Base-by-base conservation (phyloP, 2,888 invertebrate species). In the Timandra comae region DNA sequence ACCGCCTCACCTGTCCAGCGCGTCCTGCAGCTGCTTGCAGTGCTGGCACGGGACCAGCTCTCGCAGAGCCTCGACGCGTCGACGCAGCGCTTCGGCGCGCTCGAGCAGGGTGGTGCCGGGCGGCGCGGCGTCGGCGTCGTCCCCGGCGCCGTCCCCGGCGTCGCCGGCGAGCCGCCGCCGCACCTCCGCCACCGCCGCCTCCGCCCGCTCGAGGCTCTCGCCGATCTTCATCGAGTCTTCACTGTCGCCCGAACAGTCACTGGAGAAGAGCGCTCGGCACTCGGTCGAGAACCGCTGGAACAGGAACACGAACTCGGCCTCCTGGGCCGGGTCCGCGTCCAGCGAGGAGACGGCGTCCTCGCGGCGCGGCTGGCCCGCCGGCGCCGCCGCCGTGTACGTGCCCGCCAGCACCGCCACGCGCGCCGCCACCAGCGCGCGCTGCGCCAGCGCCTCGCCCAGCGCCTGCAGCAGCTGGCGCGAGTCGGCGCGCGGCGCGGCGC, bases 371-470 rank as follows among this genome's bases (percentile, higher is more conserved):
- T 38, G 38, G 6, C 41, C 44, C 32, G 47, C 57, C 29, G 42
- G 58, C n/a, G n/a, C 43, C 53, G 47, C 63, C 29, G 84, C 82
- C 43, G 74, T 69, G 53, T 85, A 82, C 30, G 88, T 88, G 36
- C 89, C 89, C 49, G 88, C 89, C 28, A 93, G 80, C 29, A 93
- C 90, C 29, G 89, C 87, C 51, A 93, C 90, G 54, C 93, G 88
- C 33, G 93, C 92, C 74, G 94, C 93, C 33, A 94, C 89, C 37
- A 94, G 76, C 45, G 61, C 76, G 31, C 66, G 65, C 63, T 56
- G 56, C 42, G 63, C 64, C 41, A 63, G 56, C 38, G 62, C 65
- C 52, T 55, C 67, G 32, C 60, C 68, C 53, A 63, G 59, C 55
- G 57, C 61, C 30, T 48, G 52, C 42, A 63, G 51, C 41, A 63